phyloP scores from a whole-genome alignment of 2,797 vertebrate genomes.

The Dendrocincla fuliginosa region DNA sequence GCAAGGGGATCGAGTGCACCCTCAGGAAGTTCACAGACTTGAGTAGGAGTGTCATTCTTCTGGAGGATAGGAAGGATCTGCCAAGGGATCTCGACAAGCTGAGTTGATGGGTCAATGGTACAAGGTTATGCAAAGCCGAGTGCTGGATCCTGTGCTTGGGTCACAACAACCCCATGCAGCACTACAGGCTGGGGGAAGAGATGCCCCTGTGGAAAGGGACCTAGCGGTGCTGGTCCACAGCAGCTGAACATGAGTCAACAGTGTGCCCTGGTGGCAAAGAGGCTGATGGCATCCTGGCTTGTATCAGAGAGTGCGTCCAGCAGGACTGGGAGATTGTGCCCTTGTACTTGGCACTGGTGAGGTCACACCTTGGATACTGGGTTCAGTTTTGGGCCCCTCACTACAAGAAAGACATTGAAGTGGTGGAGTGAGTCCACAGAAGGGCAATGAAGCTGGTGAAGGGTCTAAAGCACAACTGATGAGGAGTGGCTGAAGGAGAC shows the following conservation, averaged over 20 bases:
- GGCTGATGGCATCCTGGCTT: background rate
- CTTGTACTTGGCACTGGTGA: accelerated
- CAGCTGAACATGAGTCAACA: accelerated
- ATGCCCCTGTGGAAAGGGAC: background rate
- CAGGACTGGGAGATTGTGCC: background rate
- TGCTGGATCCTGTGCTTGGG: background rate
- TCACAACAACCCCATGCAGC: background rate
- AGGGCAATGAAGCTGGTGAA: background rate
- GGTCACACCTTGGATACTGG: accelerated
- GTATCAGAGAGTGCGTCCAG: background rate
- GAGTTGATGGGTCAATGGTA: background rate
- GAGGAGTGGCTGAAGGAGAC: background rate
- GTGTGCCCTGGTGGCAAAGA: background rate
- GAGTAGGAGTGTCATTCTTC: background rate
- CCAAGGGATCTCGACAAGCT: background rate
- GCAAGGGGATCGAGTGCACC: background rate
- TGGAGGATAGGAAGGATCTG: background rate
- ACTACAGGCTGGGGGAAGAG: background rate
- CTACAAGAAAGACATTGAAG: accelerated
- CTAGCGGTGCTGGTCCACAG: background rate
- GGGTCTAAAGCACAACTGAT: background rate
- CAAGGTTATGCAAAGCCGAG: too few species aligned
- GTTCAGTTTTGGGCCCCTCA: background rate
- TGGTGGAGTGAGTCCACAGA: background rate
- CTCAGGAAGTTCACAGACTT: background rate